Evolutionary conservation across 1,140 invertebrate species (phyloP).

Genomic region (Xylocopa sonorina): DNA sequence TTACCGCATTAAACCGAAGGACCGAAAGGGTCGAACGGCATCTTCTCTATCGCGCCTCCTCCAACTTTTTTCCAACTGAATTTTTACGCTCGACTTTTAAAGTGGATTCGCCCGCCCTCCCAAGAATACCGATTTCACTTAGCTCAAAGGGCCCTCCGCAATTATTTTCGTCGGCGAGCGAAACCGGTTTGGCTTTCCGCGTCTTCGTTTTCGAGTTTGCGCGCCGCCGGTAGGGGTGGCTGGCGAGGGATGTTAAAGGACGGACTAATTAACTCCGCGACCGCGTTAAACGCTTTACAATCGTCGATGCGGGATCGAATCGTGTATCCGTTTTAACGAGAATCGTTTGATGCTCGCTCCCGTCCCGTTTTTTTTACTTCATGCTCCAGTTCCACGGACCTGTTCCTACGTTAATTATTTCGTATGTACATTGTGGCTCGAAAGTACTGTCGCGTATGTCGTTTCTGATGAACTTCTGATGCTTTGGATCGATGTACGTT

Average conservation of each 20-base stretch:
- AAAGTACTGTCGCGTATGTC: too few species aligned
- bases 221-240: background rate
- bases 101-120: background rate
- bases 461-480: too few species aligned
- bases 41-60: background rate
- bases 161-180: background rate
- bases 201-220: background rate
- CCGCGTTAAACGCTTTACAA: background rate
- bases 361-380: too few species aligned
- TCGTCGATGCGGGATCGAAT: background rate
- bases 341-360: background rate
- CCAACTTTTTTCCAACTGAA: background rate
- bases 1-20: constrained; percentile 6
- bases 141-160: background rate
- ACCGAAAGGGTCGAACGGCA: background rate
- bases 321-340: background rate
- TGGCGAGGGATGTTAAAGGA: background rate
- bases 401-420: too few species aligned
- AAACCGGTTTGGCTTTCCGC: background rate
- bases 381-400: too few species aligned
- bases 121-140: background rate
- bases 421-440: too few species aligned
- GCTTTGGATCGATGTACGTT: too few species aligned
- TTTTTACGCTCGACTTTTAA: background rate
- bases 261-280: background rate